A percentile compares a stretch with the other conserved stretches of the same genome.
phyloP scores from a whole-genome alignment of 2,888 invertebrate species.

The Xanthia togata region DNA sequence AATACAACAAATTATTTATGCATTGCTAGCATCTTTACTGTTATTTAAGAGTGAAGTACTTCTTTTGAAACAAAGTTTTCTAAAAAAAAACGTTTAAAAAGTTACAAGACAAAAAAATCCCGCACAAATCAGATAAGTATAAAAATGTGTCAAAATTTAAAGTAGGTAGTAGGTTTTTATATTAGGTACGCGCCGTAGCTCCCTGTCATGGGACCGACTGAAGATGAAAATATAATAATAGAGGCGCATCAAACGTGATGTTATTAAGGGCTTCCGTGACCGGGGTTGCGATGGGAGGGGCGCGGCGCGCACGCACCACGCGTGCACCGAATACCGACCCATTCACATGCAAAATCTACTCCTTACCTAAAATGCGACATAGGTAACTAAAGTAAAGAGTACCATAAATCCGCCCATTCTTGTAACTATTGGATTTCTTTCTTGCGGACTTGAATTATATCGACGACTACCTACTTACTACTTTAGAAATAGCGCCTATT shows the following conservation, averaged over 20 bases:
- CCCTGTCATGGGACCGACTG: conserved; percentile 86
- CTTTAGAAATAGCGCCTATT: conserved; percentile 1
- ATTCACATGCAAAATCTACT: conserved; percentile 87
- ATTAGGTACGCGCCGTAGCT: conserved; percentile 78
- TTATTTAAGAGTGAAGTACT: background rate
- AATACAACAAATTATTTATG: background rate
- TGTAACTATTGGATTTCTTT: conserved; percentile 67
- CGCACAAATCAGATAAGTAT: conserved; percentile 59
- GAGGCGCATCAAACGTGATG: conserved; percentile 91
- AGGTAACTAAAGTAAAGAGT: conserved; percentile 70
- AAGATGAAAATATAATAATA: conserved; percentile 90
- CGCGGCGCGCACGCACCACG: conserved; percentile 83
- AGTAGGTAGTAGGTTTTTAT: conserved; percentile 68
- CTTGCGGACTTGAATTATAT: conserved; percentile 67
- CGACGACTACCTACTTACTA: conserved; percentile 16
- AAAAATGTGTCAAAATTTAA: conserved; percentile 76
- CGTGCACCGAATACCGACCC: conserved; percentile 84
- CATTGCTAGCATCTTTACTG: background rate
- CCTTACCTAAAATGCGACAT: conserved; percentile 77
- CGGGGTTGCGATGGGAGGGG: conserved; percentile 77
- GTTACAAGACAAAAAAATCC: conserved; percentile 14
- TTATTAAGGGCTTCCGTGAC: conserved; percentile 89
- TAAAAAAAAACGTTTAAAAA: background rate
- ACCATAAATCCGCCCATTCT: conserved; percentile 75
- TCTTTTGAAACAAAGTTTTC: background rate